Evolutionary conservation across 2,113 vertebrate genomes (phyloP).

Genomic region (Danionella cerebrum): DNA sequence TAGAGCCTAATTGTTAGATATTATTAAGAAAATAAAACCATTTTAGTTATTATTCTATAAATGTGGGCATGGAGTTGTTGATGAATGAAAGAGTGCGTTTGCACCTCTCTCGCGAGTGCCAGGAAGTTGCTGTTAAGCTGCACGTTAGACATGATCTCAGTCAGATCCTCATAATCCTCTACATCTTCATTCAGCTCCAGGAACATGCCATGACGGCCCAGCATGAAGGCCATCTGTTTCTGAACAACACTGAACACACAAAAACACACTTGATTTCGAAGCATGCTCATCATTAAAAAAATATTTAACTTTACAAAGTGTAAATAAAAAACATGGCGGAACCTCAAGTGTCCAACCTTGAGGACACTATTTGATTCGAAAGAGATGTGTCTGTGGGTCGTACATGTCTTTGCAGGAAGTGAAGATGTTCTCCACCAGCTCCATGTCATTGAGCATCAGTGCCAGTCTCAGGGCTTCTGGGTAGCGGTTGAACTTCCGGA

Average conservation of each 20-base stretch:
- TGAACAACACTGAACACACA: constrained; percentile 77
- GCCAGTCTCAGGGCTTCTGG: constrained; percentile 92
- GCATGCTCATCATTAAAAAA: too few species aligned
- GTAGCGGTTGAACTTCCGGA: constrained; percentile 91
- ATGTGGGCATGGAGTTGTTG: too few species aligned
- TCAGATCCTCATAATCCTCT: constrained; percentile 93
- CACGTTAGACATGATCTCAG: constrained; percentile 98
- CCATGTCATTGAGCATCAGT: constrained; percentile 93
- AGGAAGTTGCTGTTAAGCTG: constrained; percentile 98
- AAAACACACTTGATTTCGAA: background rate
- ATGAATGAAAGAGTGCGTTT: background rate
- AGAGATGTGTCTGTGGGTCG: constrained; percentile 37
- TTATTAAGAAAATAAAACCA: too few species aligned
- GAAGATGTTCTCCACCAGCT: constrained; percentile 96
- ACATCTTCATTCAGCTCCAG: constrained; percentile 94
- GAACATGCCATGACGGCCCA: constrained; percentile 93
- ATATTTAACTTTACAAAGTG: background rate
- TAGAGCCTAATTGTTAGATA: too few species aligned
- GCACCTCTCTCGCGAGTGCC: constrained; percentile 90
- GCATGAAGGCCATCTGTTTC: constrained; percentile 98
- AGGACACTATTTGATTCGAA: too few species aligned
- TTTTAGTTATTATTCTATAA: too few species aligned
- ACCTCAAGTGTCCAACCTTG: too few species aligned
- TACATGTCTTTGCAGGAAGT: constrained; percentile 98
- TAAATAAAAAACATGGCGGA: too few species aligned